Base-by-base conservation (phyloP, 1,140 invertebrate species). In the Physella acuta region DNA sequence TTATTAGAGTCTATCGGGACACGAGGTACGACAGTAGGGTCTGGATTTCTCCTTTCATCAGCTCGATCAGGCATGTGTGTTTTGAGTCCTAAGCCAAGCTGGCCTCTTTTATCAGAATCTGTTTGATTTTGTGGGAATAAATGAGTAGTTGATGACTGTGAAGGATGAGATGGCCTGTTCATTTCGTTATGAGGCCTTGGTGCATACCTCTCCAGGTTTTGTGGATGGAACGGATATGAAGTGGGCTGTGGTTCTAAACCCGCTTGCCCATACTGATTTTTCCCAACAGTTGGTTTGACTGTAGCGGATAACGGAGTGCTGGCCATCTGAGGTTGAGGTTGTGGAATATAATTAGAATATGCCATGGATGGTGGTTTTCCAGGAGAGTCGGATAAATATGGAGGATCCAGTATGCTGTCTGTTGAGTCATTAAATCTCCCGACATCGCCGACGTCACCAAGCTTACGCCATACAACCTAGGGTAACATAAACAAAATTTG, bases 401-500 rank as follows among this genome's bases (percentile, higher is more conserved):
- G 59, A 24, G 30, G 69, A 28, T 55, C 39, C 36, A 58, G 59
- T 26, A 70, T 31, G 30, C 52, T 70, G 44, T 70, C 60, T 24
- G 71, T 64, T 3, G 71, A 64, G 37, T 73, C 63, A n/a, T 73
- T 68, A 49, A 68, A 60, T 33, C 37, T 60, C n/a, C 68, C 72
- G n/a, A 76, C 77, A n/a, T 73, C 71, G 28, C 61, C 72, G 16
- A 75, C 77, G 76, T 82, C 81, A 39, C 81, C 83, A 26, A 84
- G 77, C 71, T 83, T 84, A 58, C 83, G 72, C 83, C 83, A 84
- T 26, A 82, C 83, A 63, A 84, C 83, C 83, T 84, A 59, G 60
- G 2, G 44, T 31, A 26, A n/a, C 55, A 69, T 17, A 68, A 39
- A 39, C 5, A 24, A 55, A 44, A 44, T 44, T 44, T 44, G 20